Conservation (phyloP, 2,113 vertebrate genomes). For the Aptenodytes forsteri region DNA sequence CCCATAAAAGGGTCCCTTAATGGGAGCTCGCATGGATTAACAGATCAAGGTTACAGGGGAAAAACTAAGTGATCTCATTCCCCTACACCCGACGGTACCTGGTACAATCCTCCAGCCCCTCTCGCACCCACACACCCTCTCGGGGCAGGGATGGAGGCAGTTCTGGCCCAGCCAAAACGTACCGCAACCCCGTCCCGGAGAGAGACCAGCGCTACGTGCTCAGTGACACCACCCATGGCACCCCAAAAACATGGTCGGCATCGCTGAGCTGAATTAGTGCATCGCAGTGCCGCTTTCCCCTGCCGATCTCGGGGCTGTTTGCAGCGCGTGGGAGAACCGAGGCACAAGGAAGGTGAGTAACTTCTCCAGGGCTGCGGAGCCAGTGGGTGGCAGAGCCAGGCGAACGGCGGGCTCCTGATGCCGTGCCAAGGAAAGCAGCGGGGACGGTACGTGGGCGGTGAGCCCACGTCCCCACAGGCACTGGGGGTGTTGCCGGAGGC, state of each 20-base stretch:
- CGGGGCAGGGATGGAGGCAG: background rate
- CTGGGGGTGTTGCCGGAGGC: rapidly evolving
- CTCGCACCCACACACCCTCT: background rate
- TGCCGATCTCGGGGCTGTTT: background rate
- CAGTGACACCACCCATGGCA: background rate
- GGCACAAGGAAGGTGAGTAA: conserved; percentile 22
- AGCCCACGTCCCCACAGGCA: rapidly evolving
- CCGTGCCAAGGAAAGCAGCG: background rate
- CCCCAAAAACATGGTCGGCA: background rate
- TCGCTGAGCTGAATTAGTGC: background rate
- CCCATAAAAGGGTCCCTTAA: background rate
- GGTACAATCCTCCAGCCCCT: background rate
- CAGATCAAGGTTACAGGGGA: background rate
- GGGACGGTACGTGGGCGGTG: rapidly evolving
- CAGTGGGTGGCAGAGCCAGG: background rate
- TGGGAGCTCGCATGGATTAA: background rate
- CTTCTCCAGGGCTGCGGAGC: background rate
- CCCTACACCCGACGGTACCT: background rate
- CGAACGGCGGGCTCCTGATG: background rate
- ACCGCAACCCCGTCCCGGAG: background rate
- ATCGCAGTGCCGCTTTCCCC: background rate
- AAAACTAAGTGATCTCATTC: background rate
- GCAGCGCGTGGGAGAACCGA: background rate
- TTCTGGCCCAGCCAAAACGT: background rate
- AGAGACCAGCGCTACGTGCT: background rate